A percentile compares a stretch with the other conserved stretches of the same genome.
Conservation (phyloP, 2,797 vertebrate species). For the Emys orbicularis region DNA sequence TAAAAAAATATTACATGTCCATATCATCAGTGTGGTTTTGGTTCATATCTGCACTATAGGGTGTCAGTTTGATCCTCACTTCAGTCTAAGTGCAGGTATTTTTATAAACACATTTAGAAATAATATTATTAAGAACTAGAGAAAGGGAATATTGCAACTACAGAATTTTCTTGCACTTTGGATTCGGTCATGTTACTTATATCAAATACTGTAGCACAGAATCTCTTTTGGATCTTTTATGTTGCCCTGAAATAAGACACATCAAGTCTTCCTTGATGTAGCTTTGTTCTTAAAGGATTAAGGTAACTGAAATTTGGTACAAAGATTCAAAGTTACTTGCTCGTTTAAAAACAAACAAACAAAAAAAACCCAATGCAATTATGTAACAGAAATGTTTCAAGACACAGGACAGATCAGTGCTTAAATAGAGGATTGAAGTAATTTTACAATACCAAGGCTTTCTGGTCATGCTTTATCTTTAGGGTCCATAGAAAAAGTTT, state of each 20-base stretch:
- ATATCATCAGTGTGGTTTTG: background rate
- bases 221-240: background rate
- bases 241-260: background rate
- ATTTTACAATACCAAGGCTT: background rate
- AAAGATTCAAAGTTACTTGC: background rate
- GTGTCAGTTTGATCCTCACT: background rate
- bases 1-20: background rate
- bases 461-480: background rate
- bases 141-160: background rate
- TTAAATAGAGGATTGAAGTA: background rate
- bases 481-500: background rate
- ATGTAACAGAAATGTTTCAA: background rate
- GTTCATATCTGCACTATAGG: background rate
- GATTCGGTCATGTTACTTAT: background rate
- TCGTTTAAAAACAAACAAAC: background rate
- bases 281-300: background rate
- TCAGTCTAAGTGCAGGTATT: background rate
- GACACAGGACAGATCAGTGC: background rate
- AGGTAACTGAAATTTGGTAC: background rate
- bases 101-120: constrained; percentile 25
- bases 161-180: background rate
- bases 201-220: background rate
- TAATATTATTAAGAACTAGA: background rate
- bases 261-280: background rate
- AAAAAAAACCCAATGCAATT: background rate